These are phyloP conservation scores for Ennomos erosarius DNA, from an alignment of 2,888 invertebrate species.

Conservation along the genomic window DNA sequence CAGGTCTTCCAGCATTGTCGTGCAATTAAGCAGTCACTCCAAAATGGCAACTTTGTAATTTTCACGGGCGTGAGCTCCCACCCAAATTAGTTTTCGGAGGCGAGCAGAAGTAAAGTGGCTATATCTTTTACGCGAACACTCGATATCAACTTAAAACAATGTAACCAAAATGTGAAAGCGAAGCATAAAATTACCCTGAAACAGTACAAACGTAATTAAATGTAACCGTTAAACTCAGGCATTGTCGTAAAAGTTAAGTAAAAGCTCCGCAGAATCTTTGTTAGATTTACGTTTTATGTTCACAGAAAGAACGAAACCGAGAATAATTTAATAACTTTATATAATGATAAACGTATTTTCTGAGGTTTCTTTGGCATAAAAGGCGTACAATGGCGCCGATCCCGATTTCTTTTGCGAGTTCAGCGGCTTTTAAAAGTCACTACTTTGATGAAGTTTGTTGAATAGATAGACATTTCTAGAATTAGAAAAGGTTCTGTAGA, in stretches of 20 bases:
- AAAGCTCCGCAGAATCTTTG: constrained; percentile 66
- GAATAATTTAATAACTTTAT: constrained; percentile 57
- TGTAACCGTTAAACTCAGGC: constrained; percentile 68
- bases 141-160: constrained; percentile 75
- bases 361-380: constrained; percentile 39
- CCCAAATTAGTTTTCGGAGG: constrained; percentile 64
- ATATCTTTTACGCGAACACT: constrained; percentile 68
- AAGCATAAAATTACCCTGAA: constrained; percentile 65
- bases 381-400: constrained; percentile 33
- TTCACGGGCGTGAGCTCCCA: constrained; percentile 49
- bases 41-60: constrained; percentile 58
- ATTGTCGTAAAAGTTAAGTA: constrained; percentile 70
- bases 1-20: constrained; percentile 23
- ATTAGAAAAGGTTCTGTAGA: constrained; percentile 22
- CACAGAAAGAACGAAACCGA: constrained; percentile 53
- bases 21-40: constrained; percentile 32
- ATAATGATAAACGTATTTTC: constrained; percentile 53
- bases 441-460: constrained; percentile 23
- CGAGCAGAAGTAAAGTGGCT: constrained; percentile 55
- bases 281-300: constrained; percentile 66
- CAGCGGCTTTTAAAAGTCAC: constrained; percentile 27
- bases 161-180: constrained; percentile 69
- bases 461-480: constrained; percentile 13
- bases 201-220: constrained; percentile 76
- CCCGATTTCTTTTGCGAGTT: constrained; percentile 28